Evolutionary conservation across 1,140 invertebrate species (phyloP), one percentile per base, ranked within the genome.

Genomic region (Triops cancriformis): DNA sequence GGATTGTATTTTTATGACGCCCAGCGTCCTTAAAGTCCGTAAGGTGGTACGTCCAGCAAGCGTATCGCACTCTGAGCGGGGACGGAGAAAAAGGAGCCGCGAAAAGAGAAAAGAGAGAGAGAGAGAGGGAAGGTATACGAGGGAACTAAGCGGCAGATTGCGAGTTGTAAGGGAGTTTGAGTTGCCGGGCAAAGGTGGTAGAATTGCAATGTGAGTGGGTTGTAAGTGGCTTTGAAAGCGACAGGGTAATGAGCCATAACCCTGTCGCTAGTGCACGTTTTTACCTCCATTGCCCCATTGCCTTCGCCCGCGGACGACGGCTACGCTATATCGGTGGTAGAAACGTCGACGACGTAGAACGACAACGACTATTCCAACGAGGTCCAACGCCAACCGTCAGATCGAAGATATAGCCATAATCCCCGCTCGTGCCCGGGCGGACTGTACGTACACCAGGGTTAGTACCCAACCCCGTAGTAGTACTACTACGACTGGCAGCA

Each of bases 171-270:
- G 51, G 51, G 51, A 64, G 51, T 64, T 64, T 64, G 18, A 64
- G 51, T 10, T 64, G 51, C 18, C 51, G 51, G 51, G 51, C 18
- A n/a, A 64, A 64, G 51, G 51, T 64, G 51, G 51, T 64, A 64
- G 51, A 64, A 64, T 64, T 64, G 51, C 51, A 64, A 64, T 64
- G 51, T 64, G 51, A 64, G 51, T 64, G 51, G 51, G 51, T 64
- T 64, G 51, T 64, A 64, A 64, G 51, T 64, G 51, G 51, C 51
- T 64, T 64, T 64, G 51, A 64, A 64, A 23, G 51, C 51, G 51
- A 64, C 51, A 64, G 51, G 51, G 51, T 64, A 64, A 64, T 64
- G 51, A 64, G 51, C 51, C 51, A 64, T 64, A 64, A 64, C 51
- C 51, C 51, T 64, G 51, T 64, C 51, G 51, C 51, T 64, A 64